phyloP scores from a whole-genome alignment of 1,140 invertebrate species.

The Idris sp. region DNA sequence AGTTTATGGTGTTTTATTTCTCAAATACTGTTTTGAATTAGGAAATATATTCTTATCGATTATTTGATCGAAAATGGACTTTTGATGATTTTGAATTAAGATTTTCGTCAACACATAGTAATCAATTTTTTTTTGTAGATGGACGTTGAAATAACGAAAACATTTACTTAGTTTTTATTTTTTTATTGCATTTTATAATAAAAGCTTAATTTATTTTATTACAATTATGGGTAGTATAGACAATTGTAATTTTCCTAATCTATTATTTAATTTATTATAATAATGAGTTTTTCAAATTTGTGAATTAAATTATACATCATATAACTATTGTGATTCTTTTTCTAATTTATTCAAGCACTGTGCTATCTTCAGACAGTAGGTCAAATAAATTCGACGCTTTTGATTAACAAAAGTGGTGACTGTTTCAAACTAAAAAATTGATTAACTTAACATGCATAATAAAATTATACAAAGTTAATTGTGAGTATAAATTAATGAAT shows the following conservation, averaged over 20 bases:
- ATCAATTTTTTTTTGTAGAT: too few relatives aligned
- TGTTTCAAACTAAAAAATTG: background rate
- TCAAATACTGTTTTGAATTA: too few relatives aligned
- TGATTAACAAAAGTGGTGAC: conserved; percentile 32
- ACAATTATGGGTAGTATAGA: conserved; percentile 58
- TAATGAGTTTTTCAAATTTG: conserved; percentile 26
- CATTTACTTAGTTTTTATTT: too few relatives aligned
- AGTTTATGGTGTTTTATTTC: too few relatives aligned
- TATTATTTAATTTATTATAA: conserved; percentile 53
- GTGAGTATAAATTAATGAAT: too few relatives aligned
- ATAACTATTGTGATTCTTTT: conserved; percentile 25
- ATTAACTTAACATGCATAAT: too few relatives aligned
- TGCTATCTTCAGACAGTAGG: conserved; percentile 47
- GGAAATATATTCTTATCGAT: too few relatives aligned
- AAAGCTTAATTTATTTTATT: conserved; percentile 58
- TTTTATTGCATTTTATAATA: conserved; percentile 58
- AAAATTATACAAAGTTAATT: too few relatives aligned
- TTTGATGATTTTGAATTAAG: too few relatives aligned
- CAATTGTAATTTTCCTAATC: conserved; percentile 45
- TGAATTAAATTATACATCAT: conserved; percentile 40
- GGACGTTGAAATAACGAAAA: too few relatives aligned
- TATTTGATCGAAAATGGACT: too few relatives aligned
- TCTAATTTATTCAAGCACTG: conserved; percentile 30
- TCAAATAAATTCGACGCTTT: conserved; percentile 51
- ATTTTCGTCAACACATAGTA: too few relatives aligned